Evolutionary conservation across 2,888 invertebrate species (phyloP), one percentile per base, ranked within the genome.

Genomic region (Itoplectis maculator): DNA sequence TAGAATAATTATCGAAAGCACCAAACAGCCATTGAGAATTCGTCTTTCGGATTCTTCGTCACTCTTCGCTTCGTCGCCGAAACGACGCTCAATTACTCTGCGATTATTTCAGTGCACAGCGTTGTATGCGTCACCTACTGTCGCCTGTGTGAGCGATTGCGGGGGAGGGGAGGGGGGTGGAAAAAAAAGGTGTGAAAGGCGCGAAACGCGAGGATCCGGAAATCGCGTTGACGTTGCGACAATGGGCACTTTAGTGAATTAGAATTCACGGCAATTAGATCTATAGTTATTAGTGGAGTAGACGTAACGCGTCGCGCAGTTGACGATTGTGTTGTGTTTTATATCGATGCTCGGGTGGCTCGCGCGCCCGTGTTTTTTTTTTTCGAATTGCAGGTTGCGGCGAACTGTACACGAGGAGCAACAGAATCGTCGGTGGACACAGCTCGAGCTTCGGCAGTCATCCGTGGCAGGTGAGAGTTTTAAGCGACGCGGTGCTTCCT

Each of bases 401-500:
- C 0, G 97, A 98, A 91, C 95, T 97, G 79, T 97, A 96, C 90
- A 96, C 97, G 0, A 94, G 98, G 49, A 97, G 97, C 37, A 98
- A 98, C 91, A 95, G 98, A 84, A 98, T 98, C 80, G 98, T 98
- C 0, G 98, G 98, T 0, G 98, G 98, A 0, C 97, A 97, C 88
- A 97, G 97, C 18, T 96, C 98, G 0, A 96, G 96, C 51, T 98
- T 98, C 90, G 98, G 97, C 1, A 97, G 97, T 9, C 98, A 98
- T 93, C 98, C 98, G 3, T 98, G 98, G 98, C 98, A 98, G 93
- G 94, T 94, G 89, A 92, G 90, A 82, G 80, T 79, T 11, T 29
- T 29, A 29, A 68, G 51, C 35, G 45, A 59, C 18, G 23, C 49
- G 49, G 20, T 35, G 29, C 63, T 68, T 73, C 29, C 45, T 29